Evolutionary conservation across 2,113 vertebrate genomes (phyloP).

Genomic region (Desmodus rotundus): DNA sequence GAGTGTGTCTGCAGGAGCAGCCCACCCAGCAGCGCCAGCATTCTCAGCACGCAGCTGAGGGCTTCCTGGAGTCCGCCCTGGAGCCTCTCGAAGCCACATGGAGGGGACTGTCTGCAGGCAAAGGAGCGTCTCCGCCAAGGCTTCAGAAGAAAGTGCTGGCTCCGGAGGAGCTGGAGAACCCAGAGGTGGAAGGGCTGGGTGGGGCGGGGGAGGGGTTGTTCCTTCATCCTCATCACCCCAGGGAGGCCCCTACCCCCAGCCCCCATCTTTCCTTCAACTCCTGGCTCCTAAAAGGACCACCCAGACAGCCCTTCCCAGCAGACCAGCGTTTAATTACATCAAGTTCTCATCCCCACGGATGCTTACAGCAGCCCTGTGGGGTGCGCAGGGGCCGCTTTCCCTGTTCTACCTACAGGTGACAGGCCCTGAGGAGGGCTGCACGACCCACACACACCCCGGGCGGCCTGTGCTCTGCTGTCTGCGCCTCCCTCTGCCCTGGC

Average conservation of each 20-base stretch:
- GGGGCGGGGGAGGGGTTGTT: background rate
- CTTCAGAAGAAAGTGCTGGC: background rate
- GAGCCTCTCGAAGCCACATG: background rate
- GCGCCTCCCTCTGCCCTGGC: background rate
- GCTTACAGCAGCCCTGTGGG: constrained; percentile 18
- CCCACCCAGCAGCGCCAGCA: rapidly evolving
- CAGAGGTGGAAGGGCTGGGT: rapidly evolving
- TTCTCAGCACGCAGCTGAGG: background rate
- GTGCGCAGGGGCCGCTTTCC: background rate
- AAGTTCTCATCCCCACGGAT: background rate
- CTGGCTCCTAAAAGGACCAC: background rate
- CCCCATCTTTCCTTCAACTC: background rate
- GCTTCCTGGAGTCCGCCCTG: background rate
- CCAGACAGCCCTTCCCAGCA: background rate
- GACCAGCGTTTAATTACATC: background rate
- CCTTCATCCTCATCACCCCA: background rate
- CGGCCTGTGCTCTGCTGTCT: background rate
- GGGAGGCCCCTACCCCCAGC: background rate
- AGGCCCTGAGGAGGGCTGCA: rapidly evolving
- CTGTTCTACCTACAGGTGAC: rapidly evolving
- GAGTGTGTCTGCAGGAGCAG: background rate
- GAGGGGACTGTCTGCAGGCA: background rate
- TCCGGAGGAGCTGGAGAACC: background rate
- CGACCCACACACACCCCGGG: background rate
- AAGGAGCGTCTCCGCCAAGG: background rate